Evolutionary conservation across 2,888 invertebrate genomes (phyloP), one percentile per base, ranked within the genome.

Genomic region (Calliphora vomitoria): DNA sequence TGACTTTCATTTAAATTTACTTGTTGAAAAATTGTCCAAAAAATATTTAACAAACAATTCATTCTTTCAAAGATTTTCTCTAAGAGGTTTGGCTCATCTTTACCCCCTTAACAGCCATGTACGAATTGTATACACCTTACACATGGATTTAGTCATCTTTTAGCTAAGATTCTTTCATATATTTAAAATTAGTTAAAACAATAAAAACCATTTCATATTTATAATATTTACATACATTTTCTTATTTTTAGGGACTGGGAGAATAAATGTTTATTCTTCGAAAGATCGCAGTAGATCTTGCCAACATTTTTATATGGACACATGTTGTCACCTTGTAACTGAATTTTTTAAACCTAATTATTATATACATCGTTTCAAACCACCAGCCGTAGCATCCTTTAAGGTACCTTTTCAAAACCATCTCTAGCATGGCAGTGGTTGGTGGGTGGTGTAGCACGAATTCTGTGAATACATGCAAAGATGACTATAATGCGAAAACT

Each of bases 401-500:
- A 38, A 62, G n/a, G 11, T 50, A 18, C 38, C 35, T 68, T 72
- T 53, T 75, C 18, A 8, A 25, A 64, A 55, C 41, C 74, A 58
- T 15, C 58, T 58, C 55, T 20, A 82, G 44, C 35, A 44, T 18
- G 0, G 11, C 41, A 41, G 4, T 60, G 25, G 31, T 3, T 3
- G 68, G 13, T 38, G 18, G n/a, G 5, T 69, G 58, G 41, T 74
- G 60, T 47, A 53, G 41, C 78, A 85, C 47, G 74, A 75, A 85
- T 74, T 53, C 79, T 35, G 71, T 62, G 72, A 60, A n/a, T 38
- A 41, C 76, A 87, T 75, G 68, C 80, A 79, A 62, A 66, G 64
- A 60, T 31, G 72, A 78, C 47, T 50, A 66, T 71, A 87, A 84
- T 74, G 74, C 78, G 44, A 84, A 84, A 55, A 78, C 81, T 82